Evolutionary conservation across 2,797 vertebrate species (phyloP), one percentile per base, ranked within the genome.

Genomic region (Cryptoblepharus egeriae): DNA sequence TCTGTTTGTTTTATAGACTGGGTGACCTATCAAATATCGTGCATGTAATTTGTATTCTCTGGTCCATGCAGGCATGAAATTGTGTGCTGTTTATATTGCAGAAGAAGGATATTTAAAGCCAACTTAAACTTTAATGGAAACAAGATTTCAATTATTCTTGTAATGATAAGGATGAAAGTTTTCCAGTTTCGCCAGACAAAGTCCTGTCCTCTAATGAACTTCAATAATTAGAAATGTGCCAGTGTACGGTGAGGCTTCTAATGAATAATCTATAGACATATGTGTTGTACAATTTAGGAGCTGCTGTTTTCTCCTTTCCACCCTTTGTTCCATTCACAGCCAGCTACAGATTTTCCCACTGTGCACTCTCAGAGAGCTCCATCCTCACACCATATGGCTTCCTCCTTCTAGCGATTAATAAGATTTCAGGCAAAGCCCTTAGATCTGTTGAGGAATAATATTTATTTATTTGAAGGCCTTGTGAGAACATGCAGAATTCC

Each of bases 381-480:
- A 57, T 87, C 88, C n/a, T 83, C 89, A 85, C 71, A 70, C 94
- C 93, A 90, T 90, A 88, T 93, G 95, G 86, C 84, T 88, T 77
- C 84, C 87, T 89, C 93, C 86, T 93, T 90, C 89, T 71, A 85
- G 87, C 85, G 92, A 92, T 94, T 95, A 95, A 94, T 94, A 90
- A 93, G 91, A 84, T 88, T 89, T 85, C 86, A 79, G 49, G 87
- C 91, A 91, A 93, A 91, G 82, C 90, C 74, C 65, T 87, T 57
- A 87, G 90, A 75, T 94, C 93, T 92, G 86, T 75, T 84, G 9
- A 71, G 93, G 90, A 93, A 91, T 87, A 42, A 80, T 80, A 15
- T 78, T 12, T 82, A 82, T 93, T 94, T 94, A 90, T 93, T 91
- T 84, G 26, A 22, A 88, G 91, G 84, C 91, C 89, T 90, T 93